Evolutionary conservation across 2,113 vertebrate species (phyloP).

Genomic region (Prolemur simus): DNA sequence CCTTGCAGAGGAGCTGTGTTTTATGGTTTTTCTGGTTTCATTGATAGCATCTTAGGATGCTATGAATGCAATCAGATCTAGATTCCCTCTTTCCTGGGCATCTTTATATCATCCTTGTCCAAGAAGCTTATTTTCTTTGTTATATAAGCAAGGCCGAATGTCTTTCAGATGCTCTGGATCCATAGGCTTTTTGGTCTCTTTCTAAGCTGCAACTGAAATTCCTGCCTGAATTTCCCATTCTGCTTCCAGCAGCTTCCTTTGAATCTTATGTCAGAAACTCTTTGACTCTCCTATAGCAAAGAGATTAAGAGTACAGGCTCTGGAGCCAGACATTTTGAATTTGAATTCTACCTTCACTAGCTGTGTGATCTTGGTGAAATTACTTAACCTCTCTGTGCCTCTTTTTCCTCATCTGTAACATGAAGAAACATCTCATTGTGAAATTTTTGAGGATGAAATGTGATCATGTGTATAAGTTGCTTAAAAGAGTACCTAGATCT

Average conservation of each 20-base stretch:
- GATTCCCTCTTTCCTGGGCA: neutral
- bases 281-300: neutral
- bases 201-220: neutral
- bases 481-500: neutral
- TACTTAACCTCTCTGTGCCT: neutral
- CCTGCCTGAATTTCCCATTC: neutral
- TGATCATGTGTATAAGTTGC: neutral
- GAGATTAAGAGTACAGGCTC: neutral
- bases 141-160: neutral
- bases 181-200: neutral
- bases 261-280: conserved; percentile 1
- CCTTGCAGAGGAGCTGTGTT: neutral
- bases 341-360: neutral
- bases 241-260: neutral
- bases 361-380: neutral
- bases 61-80: neutral
- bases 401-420: neutral
- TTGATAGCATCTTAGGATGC: neutral
- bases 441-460: conserved; percentile 18
- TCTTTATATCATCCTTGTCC: neutral
- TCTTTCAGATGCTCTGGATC: neutral
- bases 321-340: neutral
- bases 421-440: neutral
- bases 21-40: neutral
- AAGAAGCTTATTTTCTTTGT: neutral